Conservation (phyloP, 2,113 vertebrate species). For the Mola mola region DNA sequence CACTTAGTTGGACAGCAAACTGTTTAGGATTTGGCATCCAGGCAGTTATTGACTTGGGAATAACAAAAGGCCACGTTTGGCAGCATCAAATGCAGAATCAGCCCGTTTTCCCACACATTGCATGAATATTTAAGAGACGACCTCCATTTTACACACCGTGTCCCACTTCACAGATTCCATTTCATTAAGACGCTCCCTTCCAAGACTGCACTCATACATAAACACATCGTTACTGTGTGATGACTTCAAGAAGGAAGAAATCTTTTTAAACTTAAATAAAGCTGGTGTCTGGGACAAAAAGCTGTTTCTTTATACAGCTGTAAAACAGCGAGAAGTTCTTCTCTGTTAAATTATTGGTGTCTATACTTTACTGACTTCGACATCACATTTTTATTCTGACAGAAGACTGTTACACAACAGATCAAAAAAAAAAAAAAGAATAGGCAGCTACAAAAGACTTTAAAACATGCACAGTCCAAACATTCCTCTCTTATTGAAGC, state of each 20-base stretch:
- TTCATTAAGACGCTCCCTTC: slow-evolving; percentile 18
- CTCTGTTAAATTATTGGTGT: too few species aligned
- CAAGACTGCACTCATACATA: too few species aligned
- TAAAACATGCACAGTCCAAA: slow-evolving; percentile 4
- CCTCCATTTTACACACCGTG: slow-evolving; percentile 21
- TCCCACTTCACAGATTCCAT: slow-evolving; percentile 18
- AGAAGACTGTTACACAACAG: too few species aligned
- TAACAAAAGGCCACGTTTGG: slow-evolving; percentile 16
- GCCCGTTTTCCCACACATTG: slow-evolving; percentile 11
- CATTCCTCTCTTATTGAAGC: slow-evolving; percentile 4
- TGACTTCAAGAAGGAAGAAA: too few species aligned
- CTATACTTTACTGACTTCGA: too few species aligned
- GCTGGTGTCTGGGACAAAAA: too few species aligned
- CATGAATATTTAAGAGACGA: slow-evolving; percentile 48
- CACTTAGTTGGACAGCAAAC: slow-evolving; percentile 24
- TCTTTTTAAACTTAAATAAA: too few species aligned
- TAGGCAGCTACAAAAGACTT: neutral
- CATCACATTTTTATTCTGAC: too few species aligned
- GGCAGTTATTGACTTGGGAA: slow-evolving; percentile 25
- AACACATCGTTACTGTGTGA: too few species aligned
- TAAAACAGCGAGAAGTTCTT: too few species aligned
- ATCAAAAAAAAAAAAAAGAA: neutral
- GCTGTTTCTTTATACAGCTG: too few species aligned
- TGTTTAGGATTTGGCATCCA: slow-evolving; percentile 19
- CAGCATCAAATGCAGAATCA: slow-evolving; percentile 33